Evolutionary conservation across 64 coral and sea anemone species (phyloP).

Genomic region (Pocillopora verrucosa): DNA sequence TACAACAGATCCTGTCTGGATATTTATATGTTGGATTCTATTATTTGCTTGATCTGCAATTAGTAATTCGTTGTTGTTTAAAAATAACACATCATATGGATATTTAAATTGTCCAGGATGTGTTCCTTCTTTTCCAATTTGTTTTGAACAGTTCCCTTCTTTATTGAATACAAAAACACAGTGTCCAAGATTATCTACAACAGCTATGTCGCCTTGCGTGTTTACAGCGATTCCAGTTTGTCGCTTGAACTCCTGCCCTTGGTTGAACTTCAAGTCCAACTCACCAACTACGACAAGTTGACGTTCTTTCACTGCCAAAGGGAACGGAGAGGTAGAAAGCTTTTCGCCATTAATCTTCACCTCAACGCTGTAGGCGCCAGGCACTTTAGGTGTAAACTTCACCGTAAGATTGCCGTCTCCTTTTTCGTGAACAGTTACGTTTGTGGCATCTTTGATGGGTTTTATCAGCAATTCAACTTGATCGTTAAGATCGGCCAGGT

Average conservation of each 20-base stretch:
- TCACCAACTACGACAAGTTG: no score
- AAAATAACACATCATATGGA: neutral
- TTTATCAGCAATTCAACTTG: neutral
- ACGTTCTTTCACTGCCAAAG: no score
- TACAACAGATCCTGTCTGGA: neutral
- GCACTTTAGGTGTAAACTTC: neutral
- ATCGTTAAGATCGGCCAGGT: neutral
- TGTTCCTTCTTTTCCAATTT: neutral
- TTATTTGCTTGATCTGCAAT: neutral
- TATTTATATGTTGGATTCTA: constrained; percentile 15
- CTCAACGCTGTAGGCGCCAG: neutral
- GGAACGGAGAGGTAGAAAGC: no score
- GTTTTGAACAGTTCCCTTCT: neutral
- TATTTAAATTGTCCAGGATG: neutral
- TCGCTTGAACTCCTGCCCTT: neutral
- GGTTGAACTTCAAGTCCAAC: neutral
- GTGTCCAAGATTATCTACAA: neutral
- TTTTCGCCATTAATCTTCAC: neutral
- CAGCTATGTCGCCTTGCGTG: neutral
- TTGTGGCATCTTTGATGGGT: neutral
- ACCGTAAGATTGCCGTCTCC: neutral
- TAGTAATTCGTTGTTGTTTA: neutral
- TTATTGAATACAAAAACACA: neutral
- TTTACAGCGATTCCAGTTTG: neutral
- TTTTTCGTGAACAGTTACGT: neutral